Conservation (phyloP, 37 sponge, comb jelly and placozoan species). For the Eunapius fragilis region DNA sequence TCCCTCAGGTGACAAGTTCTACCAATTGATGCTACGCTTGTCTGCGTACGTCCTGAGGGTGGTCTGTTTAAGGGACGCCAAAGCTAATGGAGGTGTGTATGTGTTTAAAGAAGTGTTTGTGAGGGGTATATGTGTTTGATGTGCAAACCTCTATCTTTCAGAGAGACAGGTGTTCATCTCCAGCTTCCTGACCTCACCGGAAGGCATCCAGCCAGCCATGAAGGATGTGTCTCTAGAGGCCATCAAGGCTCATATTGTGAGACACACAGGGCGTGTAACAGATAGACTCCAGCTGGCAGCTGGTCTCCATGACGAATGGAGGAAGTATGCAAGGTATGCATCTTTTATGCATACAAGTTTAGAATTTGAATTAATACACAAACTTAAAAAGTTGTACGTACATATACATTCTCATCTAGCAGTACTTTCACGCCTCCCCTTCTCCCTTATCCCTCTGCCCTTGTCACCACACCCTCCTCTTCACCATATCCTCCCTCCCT, state of each 20-base stretch:
- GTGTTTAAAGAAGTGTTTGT: neutral
- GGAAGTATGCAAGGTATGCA: slow-evolving; percentile 37
- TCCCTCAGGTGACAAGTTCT: slow-evolving; percentile 66
- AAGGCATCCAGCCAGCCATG: slow-evolving; percentile 4
- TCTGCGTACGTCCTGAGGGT: slow-evolving; percentile 55
- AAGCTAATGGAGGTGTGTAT: slow-evolving; percentile 13
- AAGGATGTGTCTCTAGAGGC: slow-evolving; percentile 10
- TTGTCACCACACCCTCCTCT: too few relatives aligned
- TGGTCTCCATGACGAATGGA: slow-evolving; percentile 52
- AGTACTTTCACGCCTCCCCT: too few relatives aligned
- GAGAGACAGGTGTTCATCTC: slow-evolving; percentile 45
- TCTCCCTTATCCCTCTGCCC: too few relatives aligned
- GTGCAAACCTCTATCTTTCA: neutral
- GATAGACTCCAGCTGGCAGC: slow-evolving; percentile 7
- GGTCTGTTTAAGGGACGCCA: slow-evolving; percentile 38
- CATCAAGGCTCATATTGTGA: slow-evolving; percentile 27
- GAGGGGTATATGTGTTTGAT: neutral
- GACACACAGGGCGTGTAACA: slow-evolving; percentile 20
- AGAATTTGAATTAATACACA: neutral
- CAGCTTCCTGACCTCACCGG: slow-evolving; percentile 33
- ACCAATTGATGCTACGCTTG: slow-evolving; percentile 51
- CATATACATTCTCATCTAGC: neutral
- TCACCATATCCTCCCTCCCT: too few relatives aligned
- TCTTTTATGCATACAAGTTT: neutral
- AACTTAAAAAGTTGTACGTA: neutral